These are phyloP conservation scores for Xestia xanthographa DNA, from an alignment of 2,888 invertebrate genomes.

Conservation along the genomic window DNA sequence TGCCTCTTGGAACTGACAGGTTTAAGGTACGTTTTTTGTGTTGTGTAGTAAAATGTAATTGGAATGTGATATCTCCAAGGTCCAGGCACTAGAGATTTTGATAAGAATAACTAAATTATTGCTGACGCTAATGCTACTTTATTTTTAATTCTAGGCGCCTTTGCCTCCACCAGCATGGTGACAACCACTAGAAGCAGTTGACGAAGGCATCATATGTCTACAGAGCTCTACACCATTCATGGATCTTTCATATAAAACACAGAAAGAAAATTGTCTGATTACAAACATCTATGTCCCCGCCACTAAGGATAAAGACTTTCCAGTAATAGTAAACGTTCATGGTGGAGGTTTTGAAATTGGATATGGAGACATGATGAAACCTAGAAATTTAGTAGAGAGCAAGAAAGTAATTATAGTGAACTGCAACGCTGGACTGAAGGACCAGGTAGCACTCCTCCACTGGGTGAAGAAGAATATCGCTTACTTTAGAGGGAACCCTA, in stretches of 20 bases:
- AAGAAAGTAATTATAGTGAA: slow-evolving; percentile 68
- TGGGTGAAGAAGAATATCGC: slow-evolving; percentile 77
- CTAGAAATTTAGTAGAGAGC: slow-evolving; percentile 60
- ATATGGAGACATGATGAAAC: slow-evolving; percentile 61
- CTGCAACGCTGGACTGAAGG: slow-evolving; percentile 77
- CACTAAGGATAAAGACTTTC: slow-evolving; percentile 69
- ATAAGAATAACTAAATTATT: background rate
- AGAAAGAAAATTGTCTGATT: slow-evolving; percentile 79
- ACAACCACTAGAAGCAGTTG: slow-evolving; percentile 67
- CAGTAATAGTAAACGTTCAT: slow-evolving; percentile 72
- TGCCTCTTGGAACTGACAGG: slow-evolving; percentile 71
- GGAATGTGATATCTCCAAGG: background rate
- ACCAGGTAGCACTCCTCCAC: slow-evolving; percentile 72
- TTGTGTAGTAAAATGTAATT: background rate
- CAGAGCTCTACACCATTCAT: slow-evolving; percentile 51
- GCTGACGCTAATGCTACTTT: slow-evolving; percentile 18
- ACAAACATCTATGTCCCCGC: slow-evolving; percentile 80
- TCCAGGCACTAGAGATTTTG: slow-evolving; percentile 4
- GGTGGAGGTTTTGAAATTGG: slow-evolving; percentile 73
- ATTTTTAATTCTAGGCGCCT: slow-evolving; percentile 68
- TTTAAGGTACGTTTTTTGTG: slow-evolving; percentile 71
- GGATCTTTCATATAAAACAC: slow-evolving; percentile 12
- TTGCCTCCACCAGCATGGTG: slow-evolving; percentile 73
- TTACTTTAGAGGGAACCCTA: slow-evolving; percentile 75
- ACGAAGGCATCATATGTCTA: slow-evolving; percentile 68